Base-by-base conservation (phyloP, 2,797 vertebrate genomes). In the Clamator glandarius region DNA sequence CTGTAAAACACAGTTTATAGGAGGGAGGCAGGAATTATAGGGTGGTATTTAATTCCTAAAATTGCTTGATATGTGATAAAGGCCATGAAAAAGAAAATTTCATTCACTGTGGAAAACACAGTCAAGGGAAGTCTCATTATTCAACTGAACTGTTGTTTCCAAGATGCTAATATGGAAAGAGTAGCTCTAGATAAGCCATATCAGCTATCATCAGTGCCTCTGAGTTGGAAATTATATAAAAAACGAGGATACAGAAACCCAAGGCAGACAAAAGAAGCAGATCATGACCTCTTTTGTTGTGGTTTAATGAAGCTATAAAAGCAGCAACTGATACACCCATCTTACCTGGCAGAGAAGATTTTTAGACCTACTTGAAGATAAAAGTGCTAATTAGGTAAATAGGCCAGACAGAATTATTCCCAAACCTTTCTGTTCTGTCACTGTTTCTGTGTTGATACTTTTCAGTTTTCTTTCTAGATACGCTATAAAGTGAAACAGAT, bases 1-100 rank as follows among this genome's bases (percentile, higher is more conserved):
- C 21, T 69, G 10, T 63, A 70, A 85, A 84, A 52, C 10, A 75
- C 11, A 7, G 7, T 21, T 16, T 20, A 41, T n/a, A 12, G 46
- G 9, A 72, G 23, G 12, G 7, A 4, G 1, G 12, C 2, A 4
- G 19, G 24, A 13, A 85, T 11, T 5, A 35, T 0, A 1, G 19
- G 5, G 20, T 42, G 13, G 5, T n/a, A 39, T 62, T 59, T 59
- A 50, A 39, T 67, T 85, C 29, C 15, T 67, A 67, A 88, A 85
- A 12, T 10, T 4, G 57, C 28, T 26, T 72, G 16, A 24, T 72
- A 31, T 3, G 5, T 54, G 13, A 85, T 57, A 70, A 92, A 74
- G 5, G 6, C 10, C 25, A 44, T 48, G 15, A 73, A 89, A 81
- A 68, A 52, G 5, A 5, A 3, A 68, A 52, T 79, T 69, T 89